Base-by-base conservation (phyloP, 1,140 invertebrate species). In the Limonius californicus region DNA sequence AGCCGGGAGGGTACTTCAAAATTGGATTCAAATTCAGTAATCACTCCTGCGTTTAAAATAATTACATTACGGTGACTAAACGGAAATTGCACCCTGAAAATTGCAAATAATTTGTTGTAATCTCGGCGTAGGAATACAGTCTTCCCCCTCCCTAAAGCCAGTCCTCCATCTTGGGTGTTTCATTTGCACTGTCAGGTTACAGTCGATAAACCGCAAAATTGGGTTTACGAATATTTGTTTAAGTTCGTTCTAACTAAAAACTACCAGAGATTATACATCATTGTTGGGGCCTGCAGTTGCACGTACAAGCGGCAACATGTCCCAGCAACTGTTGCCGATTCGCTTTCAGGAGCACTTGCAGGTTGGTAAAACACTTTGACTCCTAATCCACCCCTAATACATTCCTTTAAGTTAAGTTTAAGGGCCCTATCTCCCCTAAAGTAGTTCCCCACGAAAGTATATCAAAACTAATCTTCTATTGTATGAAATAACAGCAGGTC, bases 281-380 rank as follows among this genome's bases (percentile, higher is more conserved):
- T 18, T 27, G 7, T 60, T 35, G n/a, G 20, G 12, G 35, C 30
- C 30, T 43, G 42, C 50, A n/a, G 58, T 64, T 64, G 39, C 50
- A 50, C 14, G 39, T 21, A 50, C 30, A 60, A 20, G 11, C 23
- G 42, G 45, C 70, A 81, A 78, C 76, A 90, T 90, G 88, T 84
- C 88, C 86, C 75, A 81, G 67, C 89, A 90, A 84, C 83, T 90
- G 81, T 84, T 97, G 76, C 94, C 94, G 66, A 97, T 97, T 81
- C 89, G 91, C 76, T 97, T 97, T 84, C 94, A 97, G 82, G 94
- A 97, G 87, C 94, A 97, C 83, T 87, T 97, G 77, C 94, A 96
- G 92, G 94, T 96, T 27, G 9, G 23, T 27, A 9, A 27, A 27
- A 27, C 9, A 27, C 3, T 27, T 27, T 27, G n/a, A 45, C 11